Evolutionary conservation across 1,140 invertebrate species (phyloP), one percentile per base, ranked within the genome.

Genomic region (Bombus polaris): DNA sequence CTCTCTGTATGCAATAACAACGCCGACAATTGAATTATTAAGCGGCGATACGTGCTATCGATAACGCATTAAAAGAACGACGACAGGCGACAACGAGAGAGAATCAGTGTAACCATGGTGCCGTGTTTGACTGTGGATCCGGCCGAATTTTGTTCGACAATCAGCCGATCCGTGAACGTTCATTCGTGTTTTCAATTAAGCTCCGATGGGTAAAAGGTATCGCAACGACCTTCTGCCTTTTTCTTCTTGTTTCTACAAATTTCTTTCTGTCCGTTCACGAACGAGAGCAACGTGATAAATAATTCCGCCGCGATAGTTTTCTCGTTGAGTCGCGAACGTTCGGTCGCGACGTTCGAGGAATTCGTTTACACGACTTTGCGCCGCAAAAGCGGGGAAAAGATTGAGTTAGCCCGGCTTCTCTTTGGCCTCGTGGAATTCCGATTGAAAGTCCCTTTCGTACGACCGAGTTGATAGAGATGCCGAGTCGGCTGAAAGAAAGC

Each of bases 1-100:
- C 70, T 73, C 42, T 73, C 15, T 6, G 74, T 35, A 8, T 3
- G 25, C 57, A 37, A 66, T 42, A 71, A 81, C 32, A 81, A 53
- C 75, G 59, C 42, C 22, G 77, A 35, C 57, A 37, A 65, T 81
- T 73, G 68, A 80, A 85, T 85, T 73, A 65, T 53, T 73, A 81
- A 85, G 39, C 77, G 76, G 13, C 8, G 66, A 25, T 57, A 82
- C 73, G n/a, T 57, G 74, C 35, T 42, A 68, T 83, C 42, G 73
- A 39, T 35, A 37, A 18, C 59, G 25, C 42, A 28, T 68, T 71
- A 79, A 84, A 84, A n/a, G 15, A 47, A n/a, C n/a, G n/a, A 65
- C 73, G 47, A 8, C 75, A 13, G 37, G 47, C 15, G 57, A 83
- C 8, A 44, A 77, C 28, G 39, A 32, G n/a, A n/a, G n/a, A 65